Evolutionary conservation across 2,797 vertebrate genomes (phyloP).

Genomic region (Ctenosaura bakeri): DNA sequence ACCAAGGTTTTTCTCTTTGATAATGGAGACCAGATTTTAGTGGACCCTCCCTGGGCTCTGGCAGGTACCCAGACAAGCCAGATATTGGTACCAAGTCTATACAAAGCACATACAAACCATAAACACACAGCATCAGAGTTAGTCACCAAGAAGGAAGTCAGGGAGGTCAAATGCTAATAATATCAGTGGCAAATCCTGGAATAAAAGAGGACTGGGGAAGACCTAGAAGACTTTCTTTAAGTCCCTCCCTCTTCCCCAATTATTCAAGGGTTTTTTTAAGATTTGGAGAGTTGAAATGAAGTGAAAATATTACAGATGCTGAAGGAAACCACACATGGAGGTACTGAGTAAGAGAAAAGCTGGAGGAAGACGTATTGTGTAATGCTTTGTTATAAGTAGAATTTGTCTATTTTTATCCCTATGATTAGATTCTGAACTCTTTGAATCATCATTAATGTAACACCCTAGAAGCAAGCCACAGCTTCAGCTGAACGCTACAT

Average conservation of each 20-base stretch:
- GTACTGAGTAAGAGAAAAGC: conserved; percentile 10
- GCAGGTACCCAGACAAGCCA: neutral
- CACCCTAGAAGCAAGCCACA: conserved; percentile 55
- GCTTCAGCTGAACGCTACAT: conserved; percentile 54
- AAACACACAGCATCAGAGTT: neutral
- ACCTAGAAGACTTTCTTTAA: neutral
- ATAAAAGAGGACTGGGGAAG: neutral
- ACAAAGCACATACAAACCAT: fast-evolving
- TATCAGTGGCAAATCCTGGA: neutral
- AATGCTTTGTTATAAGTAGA: conserved; percentile 68
- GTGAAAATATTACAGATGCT: neutral
- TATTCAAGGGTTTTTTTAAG: neutral
- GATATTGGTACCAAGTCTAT: neutral
- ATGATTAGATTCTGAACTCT: conserved; percentile 69
- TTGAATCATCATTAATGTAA: conserved; percentile 76
- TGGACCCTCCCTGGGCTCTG: neutral
- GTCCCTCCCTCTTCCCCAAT: neutral
- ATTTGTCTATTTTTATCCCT: conserved; percentile 69
- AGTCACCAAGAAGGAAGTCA: neutral
- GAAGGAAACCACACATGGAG: neutral
- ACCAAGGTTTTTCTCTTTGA: neutral
- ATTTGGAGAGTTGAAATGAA: neutral
- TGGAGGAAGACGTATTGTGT: conserved; percentile 62
- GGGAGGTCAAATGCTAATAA: too few species aligned
- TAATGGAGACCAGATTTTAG: neutral